phyloP scores from a whole-genome alignment of 2,888 invertebrate genomes.

The Epsilonema sp. region DNA sequence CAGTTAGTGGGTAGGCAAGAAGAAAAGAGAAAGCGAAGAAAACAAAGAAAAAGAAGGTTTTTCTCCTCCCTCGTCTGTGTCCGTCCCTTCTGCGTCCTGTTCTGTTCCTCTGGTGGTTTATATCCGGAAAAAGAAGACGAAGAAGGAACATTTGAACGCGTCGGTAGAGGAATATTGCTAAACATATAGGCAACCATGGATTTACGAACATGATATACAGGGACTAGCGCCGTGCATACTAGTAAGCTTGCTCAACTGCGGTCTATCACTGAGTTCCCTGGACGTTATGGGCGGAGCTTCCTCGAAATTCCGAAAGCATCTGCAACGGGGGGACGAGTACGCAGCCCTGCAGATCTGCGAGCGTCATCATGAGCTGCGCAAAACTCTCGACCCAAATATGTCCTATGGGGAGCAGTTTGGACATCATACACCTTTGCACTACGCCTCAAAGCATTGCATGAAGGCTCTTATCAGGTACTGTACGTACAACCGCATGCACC shows the following conservation, averaged over 20 bases:
- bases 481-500: not conserved
- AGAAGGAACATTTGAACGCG: not conserved
- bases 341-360: conserved; percentile 47
- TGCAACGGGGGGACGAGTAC: conserved; percentile 49
- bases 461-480: conserved; percentile 41
- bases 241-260: too few species aligned
- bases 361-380: conserved; percentile 43
- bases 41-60: too few species aligned
- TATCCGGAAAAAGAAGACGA: not conserved
- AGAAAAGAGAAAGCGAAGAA: too few species aligned
- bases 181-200: too few species aligned
- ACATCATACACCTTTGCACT: conserved; percentile 47
- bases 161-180: too few species aligned
- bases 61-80: too few species aligned
- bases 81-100: too few species aligned
- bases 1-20: too few species aligned
- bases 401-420: conserved; percentile 46
- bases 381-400: conserved; percentile 45
- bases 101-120: not conserved
- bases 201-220: too few species aligned
- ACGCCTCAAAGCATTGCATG: conserved; percentile 46
- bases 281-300: conserved; percentile 51
- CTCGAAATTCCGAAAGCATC: conserved; percentile 47
- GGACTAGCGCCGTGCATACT: too few species aligned
- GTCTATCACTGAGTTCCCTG: too few species aligned